These are phyloP conservation scores for Nymphalis urticae DNA, from an alignment of 2,888 invertebrate genomes.

Conservation along the genomic window DNA sequence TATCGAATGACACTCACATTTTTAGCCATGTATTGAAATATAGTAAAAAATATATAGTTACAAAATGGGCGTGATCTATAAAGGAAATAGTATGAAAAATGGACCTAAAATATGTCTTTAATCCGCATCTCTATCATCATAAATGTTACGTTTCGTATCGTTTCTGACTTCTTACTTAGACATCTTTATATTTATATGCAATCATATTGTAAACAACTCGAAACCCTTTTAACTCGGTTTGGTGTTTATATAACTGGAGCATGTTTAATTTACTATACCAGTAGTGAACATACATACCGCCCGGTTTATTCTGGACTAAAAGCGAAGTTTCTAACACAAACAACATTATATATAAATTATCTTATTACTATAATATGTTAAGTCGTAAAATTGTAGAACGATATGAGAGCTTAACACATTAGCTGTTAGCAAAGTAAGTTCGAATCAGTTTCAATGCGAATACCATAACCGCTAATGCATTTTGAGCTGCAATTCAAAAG, in stretches of 20 bases:
- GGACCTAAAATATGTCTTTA: no score
- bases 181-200: no score
- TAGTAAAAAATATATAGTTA: no score
- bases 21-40: no score
- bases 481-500: slow-evolving; percentile 18
- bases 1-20: no score
- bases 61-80: no score
- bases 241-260: neutral
- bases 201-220: no score
- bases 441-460: slow-evolving; percentile 27
- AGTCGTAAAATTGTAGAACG: slow-evolving; percentile 16
- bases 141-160: no score
- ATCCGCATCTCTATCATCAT: no score
- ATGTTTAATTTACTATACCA: neutral
- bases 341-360: slow-evolving; percentile 15
- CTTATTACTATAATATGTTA: slow-evolving; percentile 16
- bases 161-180: no score
- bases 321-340: slow-evolving; percentile 19
- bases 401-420: slow-evolving; percentile 20
- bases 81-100: no score
- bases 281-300: neutral
- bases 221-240: no score
- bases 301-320: slow-evolving; percentile 19
- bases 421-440: slow-evolving; percentile 13
- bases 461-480: slow-evolving; percentile 29